These are phyloP conservation scores for Microcaecilia unicolor DNA, from an alignment of 2,797 vertebrate genomes.

Conservation along the genomic window DNA sequence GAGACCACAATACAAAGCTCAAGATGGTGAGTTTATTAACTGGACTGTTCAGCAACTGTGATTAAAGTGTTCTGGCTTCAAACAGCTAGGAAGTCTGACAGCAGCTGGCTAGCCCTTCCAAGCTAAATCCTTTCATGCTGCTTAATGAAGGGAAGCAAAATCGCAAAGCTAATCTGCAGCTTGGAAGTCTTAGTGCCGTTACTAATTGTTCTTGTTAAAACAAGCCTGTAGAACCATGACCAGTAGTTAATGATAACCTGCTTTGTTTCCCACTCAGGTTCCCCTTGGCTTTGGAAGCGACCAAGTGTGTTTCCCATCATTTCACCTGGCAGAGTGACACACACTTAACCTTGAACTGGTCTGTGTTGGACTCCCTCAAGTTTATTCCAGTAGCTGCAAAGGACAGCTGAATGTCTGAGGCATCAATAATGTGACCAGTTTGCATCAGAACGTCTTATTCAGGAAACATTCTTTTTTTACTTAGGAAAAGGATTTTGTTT, in stretches of 20 bases:
- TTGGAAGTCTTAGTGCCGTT: conserved; percentile 16
- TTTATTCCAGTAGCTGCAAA: no score
- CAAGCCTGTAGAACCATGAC: conserved; percentile 6
- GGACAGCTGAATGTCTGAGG: no score
- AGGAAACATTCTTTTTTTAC: background rate
- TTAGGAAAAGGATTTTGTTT: conserved; percentile 13
- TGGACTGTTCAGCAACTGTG: conserved; percentile 15
- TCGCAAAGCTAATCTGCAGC: conserved; percentile 23
- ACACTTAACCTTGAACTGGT: background rate
- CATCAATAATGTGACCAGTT: conserved; percentile 30
- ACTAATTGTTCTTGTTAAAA: conserved; percentile 2
- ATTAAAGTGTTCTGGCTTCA: conserved; percentile 27
- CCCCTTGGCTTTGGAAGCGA: conserved; percentile 9
- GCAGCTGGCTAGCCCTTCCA: conserved; percentile 22
- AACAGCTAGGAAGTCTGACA: conserved; percentile 23
- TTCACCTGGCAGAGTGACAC: background rate
- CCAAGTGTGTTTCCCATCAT: background rate
- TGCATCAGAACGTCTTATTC: background rate
- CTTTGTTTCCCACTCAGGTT: conserved; percentile 42
- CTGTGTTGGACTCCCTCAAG: background rate
- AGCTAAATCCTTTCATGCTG: conserved; percentile 29
- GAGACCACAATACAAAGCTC: no score
- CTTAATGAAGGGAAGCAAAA: conserved; percentile 27
- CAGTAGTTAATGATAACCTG: conserved; percentile 13
- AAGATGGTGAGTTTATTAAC: conserved; percentile 12